These are phyloP conservation scores for Pseudomyrmex pallidus DNA, from an alignment of 1,140 invertebrate genomes.

Conservation along the genomic window DNA sequence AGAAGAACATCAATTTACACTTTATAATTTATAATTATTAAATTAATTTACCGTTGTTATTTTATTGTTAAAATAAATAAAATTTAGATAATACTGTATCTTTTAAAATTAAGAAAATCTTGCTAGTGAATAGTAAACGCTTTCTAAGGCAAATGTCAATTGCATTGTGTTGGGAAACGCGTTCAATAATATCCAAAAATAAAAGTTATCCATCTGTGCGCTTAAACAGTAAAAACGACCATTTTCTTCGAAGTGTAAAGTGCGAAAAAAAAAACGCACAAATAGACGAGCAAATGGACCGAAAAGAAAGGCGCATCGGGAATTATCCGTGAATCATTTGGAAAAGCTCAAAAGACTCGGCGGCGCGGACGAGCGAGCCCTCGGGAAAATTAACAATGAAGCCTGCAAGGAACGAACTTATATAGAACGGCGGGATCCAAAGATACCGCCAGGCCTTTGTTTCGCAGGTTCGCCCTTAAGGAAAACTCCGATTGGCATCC, in stretches of 20 bases:
- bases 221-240: background rate
- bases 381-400: slow-evolving; percentile 81
- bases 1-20: too few relatives aligned
- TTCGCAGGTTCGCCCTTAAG: slow-evolving; percentile 54
- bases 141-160: too few relatives aligned
- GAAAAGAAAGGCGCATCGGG: slow-evolving; percentile 76
- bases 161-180: too few relatives aligned
- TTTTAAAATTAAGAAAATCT: too few relatives aligned
- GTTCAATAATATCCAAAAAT: too few relatives aligned
- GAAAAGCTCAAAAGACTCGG: slow-evolving; percentile 80
- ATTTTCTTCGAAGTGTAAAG: slow-evolving; percentile 42
- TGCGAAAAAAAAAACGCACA: background rate
- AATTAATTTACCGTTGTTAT: too few relatives aligned
- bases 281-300: slow-evolving; percentile 47
- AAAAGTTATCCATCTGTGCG: too few relatives aligned
- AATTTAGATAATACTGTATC: too few relatives aligned
- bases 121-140: too few relatives aligned
- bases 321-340: slow-evolving; percentile 82
- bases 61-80: too few relatives aligned
- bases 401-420: slow-evolving; percentile 74
- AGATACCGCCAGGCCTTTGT: slow-evolving; percentile 80
- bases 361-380: slow-evolving; percentile 77
- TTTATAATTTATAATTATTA: too few relatives aligned
- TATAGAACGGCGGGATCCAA: slow-evolving; percentile 70
- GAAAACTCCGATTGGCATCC: slow-evolving; percentile 33